Conservation (phyloP, 2,888 invertebrate genomes). For the Drosophila conformis region DNA sequence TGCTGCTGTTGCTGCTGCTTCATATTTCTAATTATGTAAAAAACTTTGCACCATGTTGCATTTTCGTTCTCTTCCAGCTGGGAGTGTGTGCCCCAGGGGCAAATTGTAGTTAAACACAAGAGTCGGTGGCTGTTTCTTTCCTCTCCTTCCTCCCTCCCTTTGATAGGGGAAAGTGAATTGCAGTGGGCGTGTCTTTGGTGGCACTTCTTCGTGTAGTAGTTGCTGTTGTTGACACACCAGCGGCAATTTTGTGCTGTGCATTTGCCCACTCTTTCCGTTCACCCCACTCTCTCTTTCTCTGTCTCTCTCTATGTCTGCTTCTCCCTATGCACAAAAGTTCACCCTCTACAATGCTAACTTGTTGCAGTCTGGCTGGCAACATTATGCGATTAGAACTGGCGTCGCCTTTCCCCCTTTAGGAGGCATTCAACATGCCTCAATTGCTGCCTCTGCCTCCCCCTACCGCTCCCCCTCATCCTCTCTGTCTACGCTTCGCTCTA, state of each 20-base stretch:
- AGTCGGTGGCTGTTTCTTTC: conserved; percentile 12
- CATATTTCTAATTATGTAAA: conserved; percentile 78
- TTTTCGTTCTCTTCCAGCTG: conserved; percentile 1
- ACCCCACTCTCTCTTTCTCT: background rate
- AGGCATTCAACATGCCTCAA: conserved; percentile 41
- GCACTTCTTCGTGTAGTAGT: conserved; percentile 21
- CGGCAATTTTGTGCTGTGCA: conserved; percentile 61
- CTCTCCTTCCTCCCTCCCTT: background rate
- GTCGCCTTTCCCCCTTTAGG: conserved; percentile 8
- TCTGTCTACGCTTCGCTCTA: background rate
- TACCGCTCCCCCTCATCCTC: background rate
- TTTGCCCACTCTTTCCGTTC: conserved; percentile 26
- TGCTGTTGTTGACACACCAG: conserved; percentile 54
- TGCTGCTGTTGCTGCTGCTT: conserved; percentile 22
- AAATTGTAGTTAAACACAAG: conserved; percentile 69
- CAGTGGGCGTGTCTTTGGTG: conserved; percentile 49
- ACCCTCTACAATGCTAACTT: conserved; percentile 50
- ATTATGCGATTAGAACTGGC: conserved; percentile 44
- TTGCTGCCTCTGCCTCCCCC: background rate
- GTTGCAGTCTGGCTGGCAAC: conserved; percentile 60
- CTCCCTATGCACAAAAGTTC: conserved; percentile 13
- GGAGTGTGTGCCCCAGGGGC: conserved; percentile 39
- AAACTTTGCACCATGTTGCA: conserved; percentile 65
- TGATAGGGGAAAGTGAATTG: conserved; percentile 43
- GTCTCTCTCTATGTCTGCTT: conserved; percentile 1